phyloP scores from a whole-genome alignment of 2,113 vertebrate species.

The Girardinichthys multiradiatus region DNA sequence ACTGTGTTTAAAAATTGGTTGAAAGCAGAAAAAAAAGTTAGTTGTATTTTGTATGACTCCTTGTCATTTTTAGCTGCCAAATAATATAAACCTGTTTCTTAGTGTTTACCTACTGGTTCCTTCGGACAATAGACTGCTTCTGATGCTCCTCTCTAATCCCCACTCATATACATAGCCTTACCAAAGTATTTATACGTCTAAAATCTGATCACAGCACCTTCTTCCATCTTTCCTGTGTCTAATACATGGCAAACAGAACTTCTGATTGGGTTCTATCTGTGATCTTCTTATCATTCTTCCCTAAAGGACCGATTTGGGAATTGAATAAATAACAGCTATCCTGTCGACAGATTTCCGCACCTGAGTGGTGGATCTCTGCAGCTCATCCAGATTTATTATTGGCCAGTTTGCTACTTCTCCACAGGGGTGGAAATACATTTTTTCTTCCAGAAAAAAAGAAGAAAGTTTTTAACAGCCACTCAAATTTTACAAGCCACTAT shows the following conservation, averaged over 20 bases:
- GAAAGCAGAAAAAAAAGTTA: background rate
- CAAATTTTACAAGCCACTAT: too few species aligned
- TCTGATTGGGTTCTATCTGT: too few species aligned
- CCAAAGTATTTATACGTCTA: background rate
- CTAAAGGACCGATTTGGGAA: too few species aligned
- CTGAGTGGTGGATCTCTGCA: too few species aligned
- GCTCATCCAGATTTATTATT: too few species aligned
- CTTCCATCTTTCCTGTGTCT: background rate
- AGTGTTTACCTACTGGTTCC: background rate
- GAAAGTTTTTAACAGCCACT: too few species aligned
- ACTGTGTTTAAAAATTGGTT: background rate
- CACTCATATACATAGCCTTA: background rate
- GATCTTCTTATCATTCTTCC: too few species aligned
- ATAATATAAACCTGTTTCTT: background rate
- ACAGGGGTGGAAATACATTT: too few species aligned
- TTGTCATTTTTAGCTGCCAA: background rate
- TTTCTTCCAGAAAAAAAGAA: too few species aligned
- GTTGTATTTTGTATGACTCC: background rate
- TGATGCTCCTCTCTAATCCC: background rate
- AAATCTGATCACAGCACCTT: background rate
- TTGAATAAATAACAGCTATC: too few species aligned
- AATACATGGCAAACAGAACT: background rate
- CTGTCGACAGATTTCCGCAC: too few species aligned
- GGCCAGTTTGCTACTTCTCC: too few species aligned
- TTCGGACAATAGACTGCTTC: background rate